Evolutionary conservation across 2,888 invertebrate genomes (phyloP).

Genomic region (Drosophila longiperda): DNA sequence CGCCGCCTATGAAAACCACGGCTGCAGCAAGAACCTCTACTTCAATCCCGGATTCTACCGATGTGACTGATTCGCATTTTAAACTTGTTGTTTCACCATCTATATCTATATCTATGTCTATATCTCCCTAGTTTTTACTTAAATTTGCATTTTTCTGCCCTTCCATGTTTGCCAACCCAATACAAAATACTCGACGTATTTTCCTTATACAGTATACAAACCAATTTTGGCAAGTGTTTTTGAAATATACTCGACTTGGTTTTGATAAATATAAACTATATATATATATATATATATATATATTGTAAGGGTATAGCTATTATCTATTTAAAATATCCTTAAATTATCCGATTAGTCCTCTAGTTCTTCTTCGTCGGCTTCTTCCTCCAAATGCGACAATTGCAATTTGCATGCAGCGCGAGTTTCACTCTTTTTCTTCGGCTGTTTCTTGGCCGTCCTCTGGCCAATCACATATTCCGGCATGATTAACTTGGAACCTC

Average conservation of each 20-base stretch:
- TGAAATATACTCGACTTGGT: neutral
- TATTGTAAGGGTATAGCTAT: conserved; percentile 2
- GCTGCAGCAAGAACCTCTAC: conserved; percentile 88
- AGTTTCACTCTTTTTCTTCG: conserved; percentile 81
- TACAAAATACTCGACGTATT: conserved; percentile 40
- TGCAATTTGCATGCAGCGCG: conserved; percentile 83
- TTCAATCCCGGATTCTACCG: conserved; percentile 88
- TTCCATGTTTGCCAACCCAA: conserved; percentile 37
- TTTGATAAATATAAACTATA: conserved; percentile 26
- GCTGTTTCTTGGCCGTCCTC: conserved; percentile 83
- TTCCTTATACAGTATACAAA: conserved; percentile 19
- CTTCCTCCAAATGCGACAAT: conserved; percentile 86
- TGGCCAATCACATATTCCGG: conserved; percentile 93
- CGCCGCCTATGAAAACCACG: conserved; percentile 87
- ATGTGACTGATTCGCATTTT: conserved; percentile 46
- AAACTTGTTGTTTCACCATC: conserved; percentile 14
- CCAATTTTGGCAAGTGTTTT: conserved; percentile 19
- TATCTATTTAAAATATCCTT: neutral
- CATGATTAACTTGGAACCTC: conserved; percentile 90
- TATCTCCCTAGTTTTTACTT: conserved; percentile 6
- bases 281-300: conserved; percentile 28
- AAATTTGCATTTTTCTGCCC: conserved; percentile 2
- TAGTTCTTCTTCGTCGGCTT: conserved; percentile 64
- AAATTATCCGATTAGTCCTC: conserved; percentile 24
- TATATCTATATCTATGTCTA: neutral